Conservation (phyloP, 2,113 vertebrate genomes). For the Prinia subflava region DNA sequence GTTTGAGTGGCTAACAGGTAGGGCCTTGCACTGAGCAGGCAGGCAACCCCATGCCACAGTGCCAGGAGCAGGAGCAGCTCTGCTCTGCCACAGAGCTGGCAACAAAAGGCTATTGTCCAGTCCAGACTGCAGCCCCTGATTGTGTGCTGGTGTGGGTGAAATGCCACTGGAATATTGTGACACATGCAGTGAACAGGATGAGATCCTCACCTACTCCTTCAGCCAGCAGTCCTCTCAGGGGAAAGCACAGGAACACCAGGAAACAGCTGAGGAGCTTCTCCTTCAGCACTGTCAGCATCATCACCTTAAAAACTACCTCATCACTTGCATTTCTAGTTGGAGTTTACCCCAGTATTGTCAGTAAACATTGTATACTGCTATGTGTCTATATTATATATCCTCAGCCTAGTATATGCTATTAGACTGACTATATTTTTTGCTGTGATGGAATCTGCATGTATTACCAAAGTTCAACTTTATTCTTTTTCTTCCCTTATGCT, state of each 20-base stretch:
- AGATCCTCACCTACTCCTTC: not conserved
- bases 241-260: not conserved
- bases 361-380: not conserved
- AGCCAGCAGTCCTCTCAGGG: not conserved
- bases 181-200: not conserved
- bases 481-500: not conserved
- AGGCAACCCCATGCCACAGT: accelerated
- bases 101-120: not conserved
- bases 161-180: not conserved
- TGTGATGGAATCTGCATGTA: not conserved
- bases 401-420: not conserved
- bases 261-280: not conserved
- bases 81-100: not conserved
- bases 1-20: not conserved
- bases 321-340: not conserved
- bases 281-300: not conserved
- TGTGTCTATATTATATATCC: not conserved
- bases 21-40: not conserved
- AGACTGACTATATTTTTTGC: not conserved
- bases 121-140: accelerated
- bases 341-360: not conserved
- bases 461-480: not conserved
- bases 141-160: not conserved
- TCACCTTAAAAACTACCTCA: not conserved
- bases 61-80: not conserved